Percentiles rank a stretch among this genome's conserved stretches.
Conservation (phyloP, 2,797 vertebrate species). For the Hyperoplus immaculatus region DNA sequence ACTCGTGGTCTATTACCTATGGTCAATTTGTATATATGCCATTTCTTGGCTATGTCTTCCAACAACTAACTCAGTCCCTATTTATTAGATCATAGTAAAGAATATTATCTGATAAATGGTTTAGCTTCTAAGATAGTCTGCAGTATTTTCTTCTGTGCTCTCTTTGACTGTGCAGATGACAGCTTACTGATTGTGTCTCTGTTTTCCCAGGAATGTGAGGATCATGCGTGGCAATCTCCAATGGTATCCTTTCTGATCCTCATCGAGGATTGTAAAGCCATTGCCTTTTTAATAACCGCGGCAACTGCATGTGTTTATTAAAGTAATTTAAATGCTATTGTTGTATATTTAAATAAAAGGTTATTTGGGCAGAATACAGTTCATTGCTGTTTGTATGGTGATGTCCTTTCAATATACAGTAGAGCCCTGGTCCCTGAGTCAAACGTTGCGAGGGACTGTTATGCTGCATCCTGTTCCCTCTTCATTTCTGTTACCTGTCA, state of each 20-base stretch:
- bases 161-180: background rate
- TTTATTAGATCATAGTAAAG: background rate
- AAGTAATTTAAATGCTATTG: background rate
- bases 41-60: background rate
- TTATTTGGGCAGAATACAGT: background rate
- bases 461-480: background rate
- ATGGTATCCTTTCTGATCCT: constrained; percentile 83
- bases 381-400: background rate
- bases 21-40: background rate
- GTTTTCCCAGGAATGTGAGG: constrained; percentile 78
- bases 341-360: background rate
- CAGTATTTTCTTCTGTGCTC: background rate
- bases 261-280: background rate
- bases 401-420: background rate
- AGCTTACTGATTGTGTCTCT: constrained; percentile 3
- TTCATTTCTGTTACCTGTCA: no score
- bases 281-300: background rate
- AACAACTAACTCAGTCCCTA: background rate
- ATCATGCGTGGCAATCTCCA: constrained; percentile 85
- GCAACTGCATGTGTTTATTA: background rate
- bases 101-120: background rate
- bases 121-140: constrained; percentile 1
- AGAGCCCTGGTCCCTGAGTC: background rate
- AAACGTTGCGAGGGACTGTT: background rate
- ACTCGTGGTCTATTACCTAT: background rate